These are phyloP conservation scores for Drosophila mauritiana DNA, from an alignment of 1,140 invertebrate species.

Conservation along the genomic window DNA sequence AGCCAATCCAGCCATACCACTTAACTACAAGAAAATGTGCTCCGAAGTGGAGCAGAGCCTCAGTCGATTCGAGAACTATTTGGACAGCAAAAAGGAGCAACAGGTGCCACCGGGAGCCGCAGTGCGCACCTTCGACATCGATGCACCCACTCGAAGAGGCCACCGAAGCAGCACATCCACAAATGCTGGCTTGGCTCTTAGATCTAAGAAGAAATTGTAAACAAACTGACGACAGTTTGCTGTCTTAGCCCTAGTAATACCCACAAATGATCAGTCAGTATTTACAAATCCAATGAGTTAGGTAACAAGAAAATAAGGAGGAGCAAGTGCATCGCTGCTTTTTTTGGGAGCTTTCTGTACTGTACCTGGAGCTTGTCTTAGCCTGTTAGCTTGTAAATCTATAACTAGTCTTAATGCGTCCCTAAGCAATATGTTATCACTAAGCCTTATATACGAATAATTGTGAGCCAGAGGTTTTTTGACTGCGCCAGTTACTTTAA, in stretches of 20 bases:
- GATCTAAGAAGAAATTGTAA: constrained; percentile 70
- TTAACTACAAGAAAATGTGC: constrained; percentile 84
- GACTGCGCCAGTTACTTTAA: constrained; percentile 68
- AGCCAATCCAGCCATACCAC: constrained; percentile 72
- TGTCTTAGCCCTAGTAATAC: neutral
- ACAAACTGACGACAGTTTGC: neutral
- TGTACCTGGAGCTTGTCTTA: constrained; percentile 18
- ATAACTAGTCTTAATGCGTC: constrained; percentile 11
- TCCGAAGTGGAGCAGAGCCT: constrained; percentile 79
- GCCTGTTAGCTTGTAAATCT: constrained; percentile 11
- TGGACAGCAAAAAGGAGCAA: constrained; percentile 67
- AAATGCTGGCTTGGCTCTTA: constrained; percentile 54
- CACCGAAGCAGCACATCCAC: constrained; percentile 7
- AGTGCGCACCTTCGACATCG: constrained; percentile 81
- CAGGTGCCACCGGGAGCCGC: constrained; percentile 17
- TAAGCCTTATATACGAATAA: constrained; percentile 20
- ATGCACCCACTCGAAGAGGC: constrained; percentile 54
- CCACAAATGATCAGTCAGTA: neutral
- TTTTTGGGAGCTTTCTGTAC: neutral
- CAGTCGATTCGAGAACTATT: constrained; percentile 71
- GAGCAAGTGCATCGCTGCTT: constrained; percentile 6
- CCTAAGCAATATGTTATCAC: constrained; percentile 27
- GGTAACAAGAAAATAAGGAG: neutral
- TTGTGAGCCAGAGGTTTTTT: constrained; percentile 38
- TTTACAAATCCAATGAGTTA: neutral